Base-by-base conservation (phyloP, 1,140 invertebrate species). In the Gerris buenoi region DNA sequence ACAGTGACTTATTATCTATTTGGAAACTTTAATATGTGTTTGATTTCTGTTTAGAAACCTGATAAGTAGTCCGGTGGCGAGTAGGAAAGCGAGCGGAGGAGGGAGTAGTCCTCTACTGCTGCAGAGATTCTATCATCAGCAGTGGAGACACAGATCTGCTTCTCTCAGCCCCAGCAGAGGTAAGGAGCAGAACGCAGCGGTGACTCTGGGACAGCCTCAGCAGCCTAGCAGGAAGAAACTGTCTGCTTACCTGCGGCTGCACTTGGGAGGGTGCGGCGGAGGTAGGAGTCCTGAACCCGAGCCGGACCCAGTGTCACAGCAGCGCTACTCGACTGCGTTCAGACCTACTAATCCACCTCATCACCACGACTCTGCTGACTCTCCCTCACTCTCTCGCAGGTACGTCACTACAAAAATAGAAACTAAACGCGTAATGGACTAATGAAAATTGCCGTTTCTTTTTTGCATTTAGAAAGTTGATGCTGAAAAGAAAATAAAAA, bases 21-120 rank as follows among this genome's bases (percentile, higher is more conserved):
- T n/a, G n/a, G n/a, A n/a, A n/a, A n/a, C n/a, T n/a, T n/a, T n/a
- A n/a, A n/a, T n/a, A n/a, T n/a, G n/a, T n/a, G n/a, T n/a, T n/a
- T n/a, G n/a, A 18, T 46, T 15, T 60, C 10, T 60, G 10, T 60
- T 22, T 22, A 60, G 58, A 22, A 60, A 60, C 23, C 23, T 60
- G 22, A 25, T 60, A 22, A 15, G 58, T 22, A 60, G 58, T 60
- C 58, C 58, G 22, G 15, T 60, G 22, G 3, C 23, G 22, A 5
- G 58, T 13, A 15, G 58, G 15, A 60, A 60, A 60, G 5, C 15
- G 3, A 25, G 64, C 28, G 59, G 58, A 56, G 82, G 81, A 25
- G 84, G 83, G 74, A 84, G 82, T n/a, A 84, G 82, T 76, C 83
- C 83, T 5, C 81, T 84, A 73, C 80, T 84, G 18, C 74, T 84